phyloP scores from a whole-genome alignment of 2,888 invertebrate species.

The Oscheius sp. region DNA sequence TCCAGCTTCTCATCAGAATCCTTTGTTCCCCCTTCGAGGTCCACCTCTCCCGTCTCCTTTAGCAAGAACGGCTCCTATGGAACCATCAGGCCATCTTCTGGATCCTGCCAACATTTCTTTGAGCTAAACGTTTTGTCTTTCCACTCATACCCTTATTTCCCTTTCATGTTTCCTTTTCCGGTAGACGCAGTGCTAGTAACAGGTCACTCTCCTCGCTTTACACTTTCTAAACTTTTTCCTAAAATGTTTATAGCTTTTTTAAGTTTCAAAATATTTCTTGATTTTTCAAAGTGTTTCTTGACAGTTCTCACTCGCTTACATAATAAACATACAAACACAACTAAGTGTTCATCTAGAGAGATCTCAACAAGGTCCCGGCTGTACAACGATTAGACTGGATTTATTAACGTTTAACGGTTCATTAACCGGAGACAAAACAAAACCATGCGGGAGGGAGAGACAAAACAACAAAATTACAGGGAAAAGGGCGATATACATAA shows the following conservation, averaged over 20 bases:
- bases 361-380: too few species aligned
- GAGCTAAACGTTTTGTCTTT: background rate
- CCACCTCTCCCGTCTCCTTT: background rate
- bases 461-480: too few species aligned
- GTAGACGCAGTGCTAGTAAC: background rate
- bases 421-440: too few species aligned
- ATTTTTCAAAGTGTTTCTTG: background rate
- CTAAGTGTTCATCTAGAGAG: too few species aligned
- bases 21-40: background rate
- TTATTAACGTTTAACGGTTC: too few species aligned
- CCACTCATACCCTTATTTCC: background rate
- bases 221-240: background rate
- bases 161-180: background rate
- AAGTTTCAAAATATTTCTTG: background rate
- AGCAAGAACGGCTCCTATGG: background rate
- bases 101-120: conserved; percentile 31
- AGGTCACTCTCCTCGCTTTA: too few species aligned
- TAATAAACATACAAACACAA: too few species aligned
- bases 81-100: background rate
- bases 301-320: background rate
- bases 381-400: too few species aligned
- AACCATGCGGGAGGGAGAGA: too few species aligned
- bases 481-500: too few species aligned
- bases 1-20: background rate
- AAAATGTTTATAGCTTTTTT: background rate